Percentiles rank a stretch among this genome's conserved stretches.
These are phyloP conservation scores for Crocallis elinguaria DNA, from an alignment of 2,888 invertebrate genomes.

Conservation along the genomic window DNA sequence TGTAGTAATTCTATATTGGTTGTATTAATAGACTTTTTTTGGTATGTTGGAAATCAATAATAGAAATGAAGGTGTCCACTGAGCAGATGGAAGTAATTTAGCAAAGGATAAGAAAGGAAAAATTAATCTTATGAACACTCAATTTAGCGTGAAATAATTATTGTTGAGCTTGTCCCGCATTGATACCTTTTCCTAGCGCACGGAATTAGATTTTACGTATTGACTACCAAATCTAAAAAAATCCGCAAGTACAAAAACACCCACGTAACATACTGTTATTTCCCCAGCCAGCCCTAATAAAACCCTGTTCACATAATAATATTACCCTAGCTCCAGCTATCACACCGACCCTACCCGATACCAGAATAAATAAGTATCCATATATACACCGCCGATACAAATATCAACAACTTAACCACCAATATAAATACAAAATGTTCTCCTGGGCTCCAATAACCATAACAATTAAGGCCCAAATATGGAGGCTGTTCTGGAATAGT, in stretches of 20 bases:
- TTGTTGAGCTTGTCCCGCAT: too few relatives aligned
- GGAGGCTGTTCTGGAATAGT: not conserved
- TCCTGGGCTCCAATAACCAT: conserved; percentile 13
- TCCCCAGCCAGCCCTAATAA: not conserved
- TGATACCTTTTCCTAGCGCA: too few relatives aligned
- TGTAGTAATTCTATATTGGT: too few relatives aligned
- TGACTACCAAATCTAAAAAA: not conserved
- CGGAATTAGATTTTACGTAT: too few relatives aligned
- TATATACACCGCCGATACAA: not conserved
- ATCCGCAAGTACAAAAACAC: not conserved
- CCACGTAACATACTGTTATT: conserved; percentile 6
- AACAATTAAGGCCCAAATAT: conserved; percentile 17
- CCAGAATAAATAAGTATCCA: not conserved
- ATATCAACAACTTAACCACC: conserved; percentile 18
- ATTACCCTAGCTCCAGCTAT: conserved; percentile 12
- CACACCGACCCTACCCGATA: conserved; percentile 4
- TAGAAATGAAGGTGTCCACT: too few relatives aligned
- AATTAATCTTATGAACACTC: too few relatives aligned
- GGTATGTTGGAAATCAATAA: too few relatives aligned
- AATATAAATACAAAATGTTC: conserved; percentile 26
- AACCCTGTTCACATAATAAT: conserved; percentile 16
- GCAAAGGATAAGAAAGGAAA: too few relatives aligned
- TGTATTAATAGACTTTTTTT: too few relatives aligned
- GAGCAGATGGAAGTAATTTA: too few relatives aligned
- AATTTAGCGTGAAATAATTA: too few relatives aligned